A percentile compares a stretch with the other conserved stretches of the same genome.
These are phyloP conservation scores for Rhysida immarginata DNA, from an alignment of 1,140 invertebrate species.

Conservation along the genomic window DNA sequence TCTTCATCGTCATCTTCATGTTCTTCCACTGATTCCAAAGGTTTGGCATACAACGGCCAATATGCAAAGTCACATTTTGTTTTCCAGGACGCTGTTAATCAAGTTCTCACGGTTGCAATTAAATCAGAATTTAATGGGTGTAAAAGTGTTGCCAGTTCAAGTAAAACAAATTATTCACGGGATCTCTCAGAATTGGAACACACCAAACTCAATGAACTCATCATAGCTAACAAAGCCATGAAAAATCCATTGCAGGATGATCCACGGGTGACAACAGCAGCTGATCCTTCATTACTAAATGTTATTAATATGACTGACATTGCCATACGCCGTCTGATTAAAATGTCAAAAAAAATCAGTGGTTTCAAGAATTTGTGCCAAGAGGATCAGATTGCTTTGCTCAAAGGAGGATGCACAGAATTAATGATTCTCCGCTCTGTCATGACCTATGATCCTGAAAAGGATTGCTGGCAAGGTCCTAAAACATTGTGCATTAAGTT, in stretches of 20 bases:
- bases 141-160: conserved; percentile 16
- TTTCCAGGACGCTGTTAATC: conserved; percentile 32
- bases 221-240: conserved; percentile 65
- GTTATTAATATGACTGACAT: conserved; percentile 80
- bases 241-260: conserved; percentile 65
- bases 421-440: conserved; percentile 81
- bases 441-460: conserved; percentile 69
- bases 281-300: conserved; percentile 54
- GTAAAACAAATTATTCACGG: no score
- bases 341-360: conserved; percentile 78
- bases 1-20: background rate
- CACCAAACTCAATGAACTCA: conserved; percentile 63
- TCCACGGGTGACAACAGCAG: conserved; percentile 35
- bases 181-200: conserved; percentile 65
- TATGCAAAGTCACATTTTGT: background rate
- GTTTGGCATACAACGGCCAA: background rate
- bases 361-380: conserved; percentile 80
- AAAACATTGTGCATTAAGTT: conserved; percentile 44
- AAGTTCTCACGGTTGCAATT: conserved; percentile 63
- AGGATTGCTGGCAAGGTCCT: conserved; percentile 58
- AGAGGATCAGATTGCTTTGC: conserved; percentile 71
- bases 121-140: conserved; percentile 48
- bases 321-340: conserved; percentile 73
- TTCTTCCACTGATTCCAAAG: background rate
- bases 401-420: conserved; percentile 79